phyloP scores from a whole-genome alignment of 1,140 invertebrate genomes.

The Rhopalosiphum maidis region DNA sequence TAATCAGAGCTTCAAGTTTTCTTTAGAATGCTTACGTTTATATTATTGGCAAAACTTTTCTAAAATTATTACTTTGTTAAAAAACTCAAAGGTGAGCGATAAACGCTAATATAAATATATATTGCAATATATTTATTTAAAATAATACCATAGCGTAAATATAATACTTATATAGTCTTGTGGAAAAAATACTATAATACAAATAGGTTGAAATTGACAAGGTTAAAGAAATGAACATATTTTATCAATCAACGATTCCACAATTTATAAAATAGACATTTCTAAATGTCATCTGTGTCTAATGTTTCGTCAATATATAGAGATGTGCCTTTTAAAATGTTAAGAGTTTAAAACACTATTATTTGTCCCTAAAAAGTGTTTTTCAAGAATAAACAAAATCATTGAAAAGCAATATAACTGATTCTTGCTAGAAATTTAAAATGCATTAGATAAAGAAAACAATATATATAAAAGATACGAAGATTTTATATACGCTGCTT shows the following conservation, averaged over 20 bases:
- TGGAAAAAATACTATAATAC: not conserved
- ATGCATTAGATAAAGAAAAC: not conserved
- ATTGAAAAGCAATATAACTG: not conserved
- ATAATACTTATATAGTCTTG: not conserved
- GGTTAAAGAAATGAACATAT: not conserved
- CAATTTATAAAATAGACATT: not conserved
- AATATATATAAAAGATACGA: not conserved
- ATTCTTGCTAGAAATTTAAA: not conserved
- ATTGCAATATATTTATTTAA: not conserved
- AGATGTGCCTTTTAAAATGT: not conserved
- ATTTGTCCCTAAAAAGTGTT: not conserved
- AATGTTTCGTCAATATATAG: not conserved
- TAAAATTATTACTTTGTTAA: not conserved
- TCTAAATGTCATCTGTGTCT: not conserved
- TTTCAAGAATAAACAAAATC: not conserved
- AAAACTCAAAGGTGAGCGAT: not conserved
- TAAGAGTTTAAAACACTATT: not conserved
- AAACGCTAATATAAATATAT: not conserved
- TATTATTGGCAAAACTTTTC: not conserved
- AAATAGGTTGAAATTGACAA: not conserved
- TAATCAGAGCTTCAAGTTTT: not conserved
- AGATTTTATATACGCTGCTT: not conserved
- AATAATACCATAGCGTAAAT: not conserved
- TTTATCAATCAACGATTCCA: not conserved
- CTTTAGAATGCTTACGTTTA: not conserved